phyloP scores from a whole-genome alignment of 1,140 invertebrate genomes.

The Brachionus asplanchnoidis region DNA sequence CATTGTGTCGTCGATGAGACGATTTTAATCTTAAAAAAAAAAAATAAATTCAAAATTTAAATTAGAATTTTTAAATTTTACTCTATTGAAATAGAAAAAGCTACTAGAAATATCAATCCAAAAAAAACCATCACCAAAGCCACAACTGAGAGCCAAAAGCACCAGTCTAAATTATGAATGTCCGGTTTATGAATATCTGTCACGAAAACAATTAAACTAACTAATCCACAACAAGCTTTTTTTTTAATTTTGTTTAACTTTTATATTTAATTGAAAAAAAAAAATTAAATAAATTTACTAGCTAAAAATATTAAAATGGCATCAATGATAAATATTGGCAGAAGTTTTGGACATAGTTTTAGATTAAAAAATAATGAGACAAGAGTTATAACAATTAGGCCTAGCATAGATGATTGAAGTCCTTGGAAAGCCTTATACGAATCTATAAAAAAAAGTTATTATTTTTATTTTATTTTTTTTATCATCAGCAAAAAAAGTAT shows the following conservation, averaged over 20 bases:
- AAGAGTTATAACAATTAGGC: slow-evolving; percentile 11
- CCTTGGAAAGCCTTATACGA: slow-evolving; percentile 30
- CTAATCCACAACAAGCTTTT: slow-evolving; percentile 21
- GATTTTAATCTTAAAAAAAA: background rate
- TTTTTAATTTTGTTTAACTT: background rate
- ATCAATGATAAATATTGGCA: slow-evolving; percentile 2
- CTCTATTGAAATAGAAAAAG: background rate
- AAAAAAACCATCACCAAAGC: background rate
- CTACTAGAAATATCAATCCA: background rate
- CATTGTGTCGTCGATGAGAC: background rate
- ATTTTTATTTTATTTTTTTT: background rate
- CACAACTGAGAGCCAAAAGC: slow-evolving; percentile 15
- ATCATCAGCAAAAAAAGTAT: background rate
- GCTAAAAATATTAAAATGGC: slow-evolving; percentile 22
- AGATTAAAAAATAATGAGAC: slow-evolving; percentile 12
- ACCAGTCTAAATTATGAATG: background rate
- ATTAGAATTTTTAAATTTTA: background rate
- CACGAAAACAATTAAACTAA: slow-evolving; percentile 25
- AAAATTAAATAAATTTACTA: background rate
- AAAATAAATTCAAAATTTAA: background rate
- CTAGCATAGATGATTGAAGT: slow-evolving; percentile 17
- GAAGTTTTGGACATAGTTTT: background rate
- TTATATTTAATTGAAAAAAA: background rate
- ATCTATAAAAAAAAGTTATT: slow-evolving; percentile 4
- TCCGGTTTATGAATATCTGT: background rate